These are phyloP conservation scores for Trichopria drosophilae DNA, from an alignment of 2,888 invertebrate genomes.

Conservation along the genomic window DNA sequence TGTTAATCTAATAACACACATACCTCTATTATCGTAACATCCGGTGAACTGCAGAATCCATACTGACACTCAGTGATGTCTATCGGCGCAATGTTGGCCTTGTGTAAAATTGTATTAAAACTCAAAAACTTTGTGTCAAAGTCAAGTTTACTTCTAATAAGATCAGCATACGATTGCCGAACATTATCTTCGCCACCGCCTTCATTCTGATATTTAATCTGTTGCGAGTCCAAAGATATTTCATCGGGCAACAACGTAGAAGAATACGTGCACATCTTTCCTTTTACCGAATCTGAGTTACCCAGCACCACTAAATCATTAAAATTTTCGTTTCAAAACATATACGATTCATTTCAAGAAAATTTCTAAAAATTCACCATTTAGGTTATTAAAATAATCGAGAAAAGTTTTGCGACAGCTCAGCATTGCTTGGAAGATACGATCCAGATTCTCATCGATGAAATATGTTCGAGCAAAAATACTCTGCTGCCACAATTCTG, in stretches of 20 bases:
- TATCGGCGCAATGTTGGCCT: no score
- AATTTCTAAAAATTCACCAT: conserved; percentile 38
- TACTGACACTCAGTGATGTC: no score
- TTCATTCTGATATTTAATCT: not conserved
- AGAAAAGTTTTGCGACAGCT: conserved; percentile 41
- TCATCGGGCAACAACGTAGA: not conserved
- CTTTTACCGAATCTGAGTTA: no score
- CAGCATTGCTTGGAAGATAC: conserved; percentile 44
- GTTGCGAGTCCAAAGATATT: not conserved
- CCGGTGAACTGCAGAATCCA: no score
- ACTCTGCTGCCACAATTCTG: conserved; percentile 41
- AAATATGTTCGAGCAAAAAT: conserved; percentile 48
- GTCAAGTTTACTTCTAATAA: conserved; percentile 49
- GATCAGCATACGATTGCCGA: conserved; percentile 41
- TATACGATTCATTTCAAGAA: not conserved
- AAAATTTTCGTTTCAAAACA: no score
- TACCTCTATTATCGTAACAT: no score
- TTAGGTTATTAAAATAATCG: conserved; percentile 44
- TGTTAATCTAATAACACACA: no score
- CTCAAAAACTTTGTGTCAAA: conserved; percentile 49
- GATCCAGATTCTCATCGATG: conserved; percentile 44
- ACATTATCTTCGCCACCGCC: conserved; percentile 24
- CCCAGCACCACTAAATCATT: no score
- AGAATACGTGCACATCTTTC: no score
- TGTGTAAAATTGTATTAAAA: conserved; percentile 44